phyloP scores from a whole-genome alignment of 2,797 vertebrate genomes.

The Pelochelys cantorii region DNA sequence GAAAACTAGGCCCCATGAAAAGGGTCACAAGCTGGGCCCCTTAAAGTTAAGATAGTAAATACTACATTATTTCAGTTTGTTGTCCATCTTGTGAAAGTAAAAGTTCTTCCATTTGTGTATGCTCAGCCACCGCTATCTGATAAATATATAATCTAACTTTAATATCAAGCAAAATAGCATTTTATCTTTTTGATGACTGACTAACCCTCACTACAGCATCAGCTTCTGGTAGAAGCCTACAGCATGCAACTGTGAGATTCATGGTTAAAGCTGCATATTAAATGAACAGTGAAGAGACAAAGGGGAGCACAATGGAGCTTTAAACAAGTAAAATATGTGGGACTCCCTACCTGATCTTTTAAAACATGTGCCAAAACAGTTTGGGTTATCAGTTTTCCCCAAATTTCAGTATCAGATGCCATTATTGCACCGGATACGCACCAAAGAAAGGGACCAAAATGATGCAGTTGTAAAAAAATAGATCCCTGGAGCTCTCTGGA shows the following conservation, averaged over 20 bases:
- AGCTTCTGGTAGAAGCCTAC: neutral
- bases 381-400: neutral
- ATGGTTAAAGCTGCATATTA: neutral
- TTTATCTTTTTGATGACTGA: neutral
- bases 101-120: neutral
- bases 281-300: neutral
- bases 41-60: neutral
- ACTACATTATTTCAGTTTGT: too few species aligned
- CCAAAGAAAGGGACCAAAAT: neutral
- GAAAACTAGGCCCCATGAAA: neutral
- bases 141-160: neutral
- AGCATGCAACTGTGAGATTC: neutral
- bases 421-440: neutral
- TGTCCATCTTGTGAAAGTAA: too few species aligned
- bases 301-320: neutral
- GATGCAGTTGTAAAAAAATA: too few species aligned
- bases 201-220: neutral
- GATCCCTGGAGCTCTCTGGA: neutral
- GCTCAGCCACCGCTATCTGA: neutral
- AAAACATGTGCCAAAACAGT: neutral
- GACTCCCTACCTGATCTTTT: neutral
- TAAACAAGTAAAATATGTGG: neutral
- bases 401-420: neutral
- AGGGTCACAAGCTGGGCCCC: neutral
- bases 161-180: neutral